phyloP scores from a whole-genome alignment of 1,140 invertebrate genomes.

The Pomacea maculata region DNA sequence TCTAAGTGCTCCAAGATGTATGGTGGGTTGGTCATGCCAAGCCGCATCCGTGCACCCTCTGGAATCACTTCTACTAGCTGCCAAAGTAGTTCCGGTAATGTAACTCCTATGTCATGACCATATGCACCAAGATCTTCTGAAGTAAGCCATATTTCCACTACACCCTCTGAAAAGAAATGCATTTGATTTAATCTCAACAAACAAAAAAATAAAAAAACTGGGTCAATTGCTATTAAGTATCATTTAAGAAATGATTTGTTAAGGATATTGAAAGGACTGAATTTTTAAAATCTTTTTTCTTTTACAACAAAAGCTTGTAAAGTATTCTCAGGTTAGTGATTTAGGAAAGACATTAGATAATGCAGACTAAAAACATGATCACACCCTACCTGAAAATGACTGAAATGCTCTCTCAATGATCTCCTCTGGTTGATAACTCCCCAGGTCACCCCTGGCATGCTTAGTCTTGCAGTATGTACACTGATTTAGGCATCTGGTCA shows the following conservation, averaged over 20 bases:
- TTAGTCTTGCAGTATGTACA: slow-evolving; percentile 99
- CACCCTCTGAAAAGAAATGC: slow-evolving; percentile 80
- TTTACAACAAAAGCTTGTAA: too few species aligned
- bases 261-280: not conserved
- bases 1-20: slow-evolving; percentile 95
- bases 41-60: slow-evolving; percentile 83
- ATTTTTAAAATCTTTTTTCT: not conserved
- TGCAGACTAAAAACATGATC: not conserved
- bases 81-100: slow-evolving; percentile 85
- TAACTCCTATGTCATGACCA: slow-evolving; percentile 91
- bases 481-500: slow-evolving; percentile 87
- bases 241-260: not conserved
- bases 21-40: slow-evolving; percentile 98
- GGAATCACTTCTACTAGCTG: slow-evolving; percentile 91
- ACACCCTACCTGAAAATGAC: slow-evolving; percentile 73
- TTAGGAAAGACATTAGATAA: not conserved
- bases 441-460: slow-evolving; percentile 93
- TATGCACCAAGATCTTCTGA: slow-evolving; percentile 98
- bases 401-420: slow-evolving; percentile 72
- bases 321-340: too few species aligned
- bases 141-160: slow-evolving; percentile 97
- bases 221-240: not conserved
- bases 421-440: slow-evolving; percentile 84
- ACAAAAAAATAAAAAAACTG: too few species aligned
- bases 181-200: too few species aligned